Evolutionary conservation across 92 coral and sea anemone genomes (phyloP).

Genomic region (Metridium senile): DNA sequence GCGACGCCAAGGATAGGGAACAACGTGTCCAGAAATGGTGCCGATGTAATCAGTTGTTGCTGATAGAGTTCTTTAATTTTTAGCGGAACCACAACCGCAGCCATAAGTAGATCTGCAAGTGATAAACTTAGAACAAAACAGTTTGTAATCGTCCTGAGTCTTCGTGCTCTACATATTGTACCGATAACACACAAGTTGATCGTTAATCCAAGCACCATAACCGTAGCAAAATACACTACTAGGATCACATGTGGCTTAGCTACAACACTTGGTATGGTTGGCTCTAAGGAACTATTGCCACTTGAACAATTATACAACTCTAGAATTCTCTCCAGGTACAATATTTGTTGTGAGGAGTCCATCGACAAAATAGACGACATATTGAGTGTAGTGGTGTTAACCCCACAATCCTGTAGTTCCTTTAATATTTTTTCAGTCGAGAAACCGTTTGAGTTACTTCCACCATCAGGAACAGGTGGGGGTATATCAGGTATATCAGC

Average conservation of each 20-base stretch:
- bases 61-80: constrained; percentile 51
- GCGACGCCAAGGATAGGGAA: constrained; percentile 88
- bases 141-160: constrained; percentile 85
- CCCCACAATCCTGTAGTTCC: constrained; percentile 10
- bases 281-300: background rate
- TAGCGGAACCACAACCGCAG: constrained; percentile 68
- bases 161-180: constrained; percentile 63
- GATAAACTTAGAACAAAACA: constrained; percentile 81
- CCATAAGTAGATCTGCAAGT: constrained; percentile 83
- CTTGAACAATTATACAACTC: background rate
- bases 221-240: constrained; percentile 37
- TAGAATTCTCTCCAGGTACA: background rate
- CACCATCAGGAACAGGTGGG: background rate
- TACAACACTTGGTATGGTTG: background rate
- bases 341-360: background rate
- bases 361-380: background rate
- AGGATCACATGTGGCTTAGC: constrained; percentile 25
- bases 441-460: too few relatives aligned
- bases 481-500: too few relatives aligned
- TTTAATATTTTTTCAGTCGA: background rate
- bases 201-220: constrained; percentile 55
- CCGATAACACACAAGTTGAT: constrained; percentile 64
- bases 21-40: constrained; percentile 55
- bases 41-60: background rate
- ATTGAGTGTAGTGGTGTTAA: constrained; percentile 2